Evolutionary conservation across 2,113 vertebrate species (phyloP).

Genomic region (Cisticola juncidis): DNA sequence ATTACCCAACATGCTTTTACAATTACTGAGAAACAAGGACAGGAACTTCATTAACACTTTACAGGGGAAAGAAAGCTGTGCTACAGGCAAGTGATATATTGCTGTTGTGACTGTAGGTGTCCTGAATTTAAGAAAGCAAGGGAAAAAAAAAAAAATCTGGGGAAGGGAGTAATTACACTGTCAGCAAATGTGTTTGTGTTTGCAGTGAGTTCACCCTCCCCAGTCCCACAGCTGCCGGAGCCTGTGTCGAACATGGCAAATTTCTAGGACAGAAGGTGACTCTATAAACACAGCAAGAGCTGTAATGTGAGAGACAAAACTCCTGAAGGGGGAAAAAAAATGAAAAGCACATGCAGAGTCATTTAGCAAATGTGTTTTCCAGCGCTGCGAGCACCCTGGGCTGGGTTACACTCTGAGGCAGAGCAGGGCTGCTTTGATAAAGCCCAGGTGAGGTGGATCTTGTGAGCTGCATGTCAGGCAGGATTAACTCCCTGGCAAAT

Average conservation of each 20-base stretch:
- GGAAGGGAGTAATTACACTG: constrained; percentile 49
- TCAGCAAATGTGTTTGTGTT: constrained; percentile 41
- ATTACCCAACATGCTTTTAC: constrained; percentile 57
- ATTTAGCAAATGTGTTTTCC: constrained; percentile 22
- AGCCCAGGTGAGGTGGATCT: constrained; percentile 39
- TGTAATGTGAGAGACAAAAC: background rate
- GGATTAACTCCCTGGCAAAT: constrained; percentile 63
- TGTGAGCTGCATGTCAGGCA: background rate
- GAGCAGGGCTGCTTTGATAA: constrained; percentile 45
- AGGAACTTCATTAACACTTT: constrained; percentile 70
- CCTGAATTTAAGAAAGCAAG: constrained; percentile 47
- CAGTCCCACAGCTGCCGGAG: background rate
- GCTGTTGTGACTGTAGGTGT: constrained; percentile 58
- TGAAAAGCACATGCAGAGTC: background rate
- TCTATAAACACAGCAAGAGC: constrained; percentile 19
- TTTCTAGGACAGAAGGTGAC: constrained; percentile 50
- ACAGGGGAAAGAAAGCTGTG: constrained; percentile 52
- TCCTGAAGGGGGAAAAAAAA: background rate
- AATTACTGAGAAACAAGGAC: constrained; percentile 59
- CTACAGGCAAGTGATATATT: constrained; percentile 49
- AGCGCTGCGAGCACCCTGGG: background rate
- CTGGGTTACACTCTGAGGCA: background rate
- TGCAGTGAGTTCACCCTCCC: background rate
- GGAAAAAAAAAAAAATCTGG: background rate
- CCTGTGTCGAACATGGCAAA: background rate